Evolutionary conservation across 2,113 vertebrate genomes (phyloP), one percentile per base, ranked within the genome.

Genomic region (Hyaena hyaena): DNA sequence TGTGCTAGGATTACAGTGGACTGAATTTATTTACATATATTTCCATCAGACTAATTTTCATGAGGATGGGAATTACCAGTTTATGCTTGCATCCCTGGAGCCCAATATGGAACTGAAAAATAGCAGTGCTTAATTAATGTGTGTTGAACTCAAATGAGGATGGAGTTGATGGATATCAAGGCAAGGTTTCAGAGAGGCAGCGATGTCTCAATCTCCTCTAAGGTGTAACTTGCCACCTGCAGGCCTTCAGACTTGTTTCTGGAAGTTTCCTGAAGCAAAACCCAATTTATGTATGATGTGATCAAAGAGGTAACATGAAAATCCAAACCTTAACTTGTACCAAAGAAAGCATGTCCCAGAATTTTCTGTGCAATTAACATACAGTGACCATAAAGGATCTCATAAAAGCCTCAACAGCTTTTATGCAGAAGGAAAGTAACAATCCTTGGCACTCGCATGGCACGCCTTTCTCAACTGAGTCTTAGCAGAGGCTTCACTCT

Each of bases 251-350:
- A 92, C 50, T 55, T 86, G 69, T 92, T 94, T 81, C 77, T 88
- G 39, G 9, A 94, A 91, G 21, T 82, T 79, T 28, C 55, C 76
- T 69, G 43, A 96, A 73, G 71, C 7, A 9, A 97, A n/a, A 69
- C 79, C 35, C 33, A 45, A 58, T 68, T 68, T 55, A 69, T 4
- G 21, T 9, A 19, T 63, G 31, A 93, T 58, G 55, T 23, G 39
- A 93, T 73, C 61, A 95, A 91, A 93, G 58, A 71, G 66, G n/a
- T 53, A 69, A 53, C 33, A 12, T 83, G 63, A 73, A 96, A 88
- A 88, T 7, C 50, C n/a, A 66, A 87, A 65, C 66, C 50, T 65
- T 16, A 69, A 65, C 15, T 39, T 50, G 39, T 93, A 81, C 33
- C 45, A 19, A 88, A 84, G 35, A 94, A 69, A 31, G 17, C 23